Conservation (phyloP, 2,113 vertebrate species). For the Atractosteus spatula region DNA sequence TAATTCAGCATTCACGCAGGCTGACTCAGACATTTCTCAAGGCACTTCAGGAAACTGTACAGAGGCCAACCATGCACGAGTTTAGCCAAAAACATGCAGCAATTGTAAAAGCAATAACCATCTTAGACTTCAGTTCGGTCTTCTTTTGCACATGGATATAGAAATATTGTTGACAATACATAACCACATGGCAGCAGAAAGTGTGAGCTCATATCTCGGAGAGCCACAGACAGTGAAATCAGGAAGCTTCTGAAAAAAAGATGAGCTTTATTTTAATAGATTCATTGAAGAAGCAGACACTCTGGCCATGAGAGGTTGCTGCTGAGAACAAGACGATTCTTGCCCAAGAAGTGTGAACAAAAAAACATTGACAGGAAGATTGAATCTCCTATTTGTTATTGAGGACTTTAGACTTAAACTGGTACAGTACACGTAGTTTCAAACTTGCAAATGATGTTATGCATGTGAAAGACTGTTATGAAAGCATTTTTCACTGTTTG, state of each 20-base stretch:
- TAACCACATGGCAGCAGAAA: too few relatives aligned
- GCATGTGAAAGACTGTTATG: slow-evolving; percentile 25
- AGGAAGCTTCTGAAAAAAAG: too few relatives aligned
- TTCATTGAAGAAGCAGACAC: too few relatives aligned
- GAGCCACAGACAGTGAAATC: too few relatives aligned
- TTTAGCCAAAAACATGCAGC: background rate
- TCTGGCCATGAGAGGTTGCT: too few relatives aligned
- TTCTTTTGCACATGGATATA: too few relatives aligned
- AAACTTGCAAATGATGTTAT: slow-evolving; percentile 18
- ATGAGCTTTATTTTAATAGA: too few relatives aligned
- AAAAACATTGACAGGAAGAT: background rate
- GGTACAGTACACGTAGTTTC: background rate
- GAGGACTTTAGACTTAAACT: background rate
- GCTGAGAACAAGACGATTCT: too few relatives aligned
- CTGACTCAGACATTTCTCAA: slow-evolving; percentile 24
- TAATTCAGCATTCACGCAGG: slow-evolving; percentile 4
- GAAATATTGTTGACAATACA: too few relatives aligned
- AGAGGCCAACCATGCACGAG: background rate
- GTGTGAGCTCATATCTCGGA: too few relatives aligned
- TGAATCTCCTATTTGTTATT: background rate
- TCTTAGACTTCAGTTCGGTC: too few relatives aligned
- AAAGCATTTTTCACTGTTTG: slow-evolving; percentile 32
- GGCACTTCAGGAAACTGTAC: background rate
- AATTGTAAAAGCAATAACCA: too few relatives aligned
- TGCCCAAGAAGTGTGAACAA: background rate